phyloP scores from a whole-genome alignment of 2,113 vertebrate genomes.

The Epinephelus fuscoguttatus region DNA sequence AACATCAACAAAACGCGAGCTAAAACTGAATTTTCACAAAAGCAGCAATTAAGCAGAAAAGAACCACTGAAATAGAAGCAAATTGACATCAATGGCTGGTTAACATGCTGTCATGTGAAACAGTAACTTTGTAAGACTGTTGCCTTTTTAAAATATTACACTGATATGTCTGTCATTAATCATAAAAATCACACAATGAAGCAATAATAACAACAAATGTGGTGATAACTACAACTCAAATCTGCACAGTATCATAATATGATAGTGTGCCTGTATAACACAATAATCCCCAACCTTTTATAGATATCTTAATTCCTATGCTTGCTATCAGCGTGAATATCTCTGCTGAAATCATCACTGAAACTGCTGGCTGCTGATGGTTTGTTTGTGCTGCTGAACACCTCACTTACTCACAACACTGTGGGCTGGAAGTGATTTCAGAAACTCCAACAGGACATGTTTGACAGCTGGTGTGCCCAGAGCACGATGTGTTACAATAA shows the following conservation, averaged over 20 bases:
- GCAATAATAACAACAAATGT: background rate
- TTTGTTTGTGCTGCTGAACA: conserved; percentile 33
- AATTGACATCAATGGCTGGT: background rate
- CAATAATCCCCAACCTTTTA: background rate
- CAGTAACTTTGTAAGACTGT: background rate
- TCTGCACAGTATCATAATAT: background rate
- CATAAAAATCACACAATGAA: no score
- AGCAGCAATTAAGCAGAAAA: no score
- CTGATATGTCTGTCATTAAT: background rate
- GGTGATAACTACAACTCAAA: background rate
- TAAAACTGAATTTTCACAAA: no score
- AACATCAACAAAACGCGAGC: no score
- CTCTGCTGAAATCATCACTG: conserved; percentile 10
- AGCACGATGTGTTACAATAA: background rate
- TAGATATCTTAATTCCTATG: background rate
- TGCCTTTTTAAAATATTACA: background rate
- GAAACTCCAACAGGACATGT: conserved; percentile 16
- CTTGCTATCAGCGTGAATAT: background rate
- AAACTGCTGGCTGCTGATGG: conserved; percentile 23
- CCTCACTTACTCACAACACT: conserved; percentile 19
- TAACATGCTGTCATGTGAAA: no score
- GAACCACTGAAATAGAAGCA: background rate
- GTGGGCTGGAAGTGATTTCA: conserved; percentile 12
- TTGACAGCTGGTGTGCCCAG: conserved; percentile 17
- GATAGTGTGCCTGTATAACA: background rate